These are phyloP conservation scores for Dryomyza anilis DNA, from an alignment of 2,888 invertebrate genomes.

Conservation along the genomic window DNA sequence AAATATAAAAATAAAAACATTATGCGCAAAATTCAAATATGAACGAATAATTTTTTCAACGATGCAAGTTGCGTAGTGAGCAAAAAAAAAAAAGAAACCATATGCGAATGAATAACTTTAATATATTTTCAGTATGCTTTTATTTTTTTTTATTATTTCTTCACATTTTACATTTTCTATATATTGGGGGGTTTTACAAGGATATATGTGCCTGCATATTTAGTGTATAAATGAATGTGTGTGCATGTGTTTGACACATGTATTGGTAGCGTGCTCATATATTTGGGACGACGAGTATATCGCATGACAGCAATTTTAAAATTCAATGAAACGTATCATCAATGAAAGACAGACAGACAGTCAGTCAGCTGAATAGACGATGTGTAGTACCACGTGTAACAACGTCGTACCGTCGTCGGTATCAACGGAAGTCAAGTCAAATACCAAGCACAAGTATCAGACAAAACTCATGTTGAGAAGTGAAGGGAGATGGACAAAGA, in stretches of 20 bases:
- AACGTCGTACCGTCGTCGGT: not conserved
- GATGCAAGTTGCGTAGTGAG: not conserved
- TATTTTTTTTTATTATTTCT: not conserved
- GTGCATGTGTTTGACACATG: not conserved
- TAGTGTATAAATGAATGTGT: not conserved
- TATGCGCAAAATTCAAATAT: not conserved
- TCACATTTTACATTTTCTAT: not conserved
- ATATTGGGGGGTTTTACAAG: not conserved
- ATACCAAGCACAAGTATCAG: not conserved
- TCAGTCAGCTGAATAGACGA: not conserved
- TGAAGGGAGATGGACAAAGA: not conserved
- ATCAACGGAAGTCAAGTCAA: constrained; percentile 20
- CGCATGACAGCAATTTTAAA: constrained; percentile 18
- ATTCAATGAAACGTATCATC: constrained; percentile 26
- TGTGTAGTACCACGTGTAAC: not conserved
- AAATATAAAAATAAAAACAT: not conserved
- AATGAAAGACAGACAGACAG: constrained; percentile 7
- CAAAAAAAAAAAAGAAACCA: not conserved
- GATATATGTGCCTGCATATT: not conserved
- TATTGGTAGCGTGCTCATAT: not conserved
- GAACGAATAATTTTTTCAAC: not conserved
- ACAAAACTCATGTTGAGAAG: not conserved
- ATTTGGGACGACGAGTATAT: not conserved
- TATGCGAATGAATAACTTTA: not conserved
- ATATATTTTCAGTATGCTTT: not conserved